phyloP scores from a whole-genome alignment of 2,888 invertebrate species.

The Zygaena filipendulae region DNA sequence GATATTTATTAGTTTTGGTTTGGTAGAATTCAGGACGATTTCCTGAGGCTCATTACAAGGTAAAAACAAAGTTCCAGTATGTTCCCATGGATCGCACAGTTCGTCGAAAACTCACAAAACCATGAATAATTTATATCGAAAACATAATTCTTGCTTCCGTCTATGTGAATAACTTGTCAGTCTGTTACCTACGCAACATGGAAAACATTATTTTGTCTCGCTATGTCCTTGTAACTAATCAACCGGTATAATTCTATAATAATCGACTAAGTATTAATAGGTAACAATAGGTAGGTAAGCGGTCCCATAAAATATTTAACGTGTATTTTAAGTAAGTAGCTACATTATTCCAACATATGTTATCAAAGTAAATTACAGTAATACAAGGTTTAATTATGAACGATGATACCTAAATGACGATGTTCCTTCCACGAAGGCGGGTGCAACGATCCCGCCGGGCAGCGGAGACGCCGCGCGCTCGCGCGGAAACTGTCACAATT shows the following conservation, averaged over 20 bases:
- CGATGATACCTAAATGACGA: slow-evolving; percentile 21
- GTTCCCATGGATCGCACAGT: slow-evolving; percentile 5
- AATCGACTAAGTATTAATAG: slow-evolving; percentile 10
- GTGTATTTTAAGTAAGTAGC: too few relatives aligned
- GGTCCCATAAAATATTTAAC: too few relatives aligned
- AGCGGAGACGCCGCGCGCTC: slow-evolving; percentile 30
- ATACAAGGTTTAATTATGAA: slow-evolving; percentile 24
- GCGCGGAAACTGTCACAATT: slow-evolving; percentile 66
- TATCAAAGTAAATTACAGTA: slow-evolving; percentile 25
- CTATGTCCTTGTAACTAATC: too few relatives aligned
- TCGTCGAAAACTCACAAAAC: slow-evolving; percentile 13
- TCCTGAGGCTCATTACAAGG: too few relatives aligned
- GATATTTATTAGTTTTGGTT: too few relatives aligned
- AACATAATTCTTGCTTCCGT: slow-evolving; percentile 26
- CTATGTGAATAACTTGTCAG: slow-evolving; percentile 16
- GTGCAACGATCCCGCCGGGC: slow-evolving; percentile 34
- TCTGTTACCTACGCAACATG: too few relatives aligned
- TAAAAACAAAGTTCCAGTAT: too few relatives aligned
- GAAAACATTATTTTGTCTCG: too few relatives aligned
- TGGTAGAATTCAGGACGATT: too few relatives aligned
- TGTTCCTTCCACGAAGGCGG: slow-evolving; percentile 50
- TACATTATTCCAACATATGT: too few relatives aligned
- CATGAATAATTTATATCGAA: slow-evolving; percentile 26
- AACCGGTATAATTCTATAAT: slow-evolving; percentile 25
- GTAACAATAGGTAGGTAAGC: too few relatives aligned